Evolutionary conservation across 2,888 invertebrate genomes (phyloP).

Genomic region (Noctua fimbriata): DNA sequence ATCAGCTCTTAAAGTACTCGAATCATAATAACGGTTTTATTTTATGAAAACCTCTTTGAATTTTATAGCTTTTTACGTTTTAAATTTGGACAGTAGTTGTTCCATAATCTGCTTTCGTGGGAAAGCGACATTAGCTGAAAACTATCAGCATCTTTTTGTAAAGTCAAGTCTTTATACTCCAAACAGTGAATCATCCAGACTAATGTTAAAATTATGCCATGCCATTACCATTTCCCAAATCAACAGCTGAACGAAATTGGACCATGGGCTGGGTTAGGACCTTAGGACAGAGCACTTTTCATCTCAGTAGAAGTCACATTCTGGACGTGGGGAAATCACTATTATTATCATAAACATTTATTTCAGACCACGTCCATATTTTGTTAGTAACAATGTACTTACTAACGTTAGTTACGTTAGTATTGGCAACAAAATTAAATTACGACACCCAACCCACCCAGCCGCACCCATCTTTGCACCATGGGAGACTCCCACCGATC

Average conservation of each 20-base stretch:
- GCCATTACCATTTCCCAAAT: neutral
- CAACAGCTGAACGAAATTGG: neutral
- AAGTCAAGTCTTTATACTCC: neutral
- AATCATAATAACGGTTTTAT: constrained; percentile 37
- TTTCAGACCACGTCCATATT: too few species aligned
- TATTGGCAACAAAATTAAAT: too few species aligned
- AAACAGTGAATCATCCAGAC: neutral
- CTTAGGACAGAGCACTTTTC: neutral
- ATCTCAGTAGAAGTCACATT: neutral
- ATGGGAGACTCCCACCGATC: too few species aligned
- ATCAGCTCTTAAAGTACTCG: constrained; percentile 27
- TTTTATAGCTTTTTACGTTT: neutral
- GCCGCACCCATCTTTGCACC: too few species aligned
- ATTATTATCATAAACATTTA: too few species aligned
- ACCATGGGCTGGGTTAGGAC: neutral
- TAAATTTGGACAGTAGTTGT: neutral
- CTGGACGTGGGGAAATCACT: neutral
- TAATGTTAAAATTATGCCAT: too few species aligned
- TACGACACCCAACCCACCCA: too few species aligned
- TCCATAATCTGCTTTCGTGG: neutral
- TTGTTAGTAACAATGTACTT: too few species aligned
- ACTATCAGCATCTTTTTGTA: neutral
- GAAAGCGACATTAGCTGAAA: neutral
- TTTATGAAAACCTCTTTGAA: constrained; percentile 20
- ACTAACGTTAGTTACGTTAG: too few species aligned